Evolutionary conservation across 2,888 invertebrate species (phyloP).

Genomic region (Mythimna lalbum): DNA sequence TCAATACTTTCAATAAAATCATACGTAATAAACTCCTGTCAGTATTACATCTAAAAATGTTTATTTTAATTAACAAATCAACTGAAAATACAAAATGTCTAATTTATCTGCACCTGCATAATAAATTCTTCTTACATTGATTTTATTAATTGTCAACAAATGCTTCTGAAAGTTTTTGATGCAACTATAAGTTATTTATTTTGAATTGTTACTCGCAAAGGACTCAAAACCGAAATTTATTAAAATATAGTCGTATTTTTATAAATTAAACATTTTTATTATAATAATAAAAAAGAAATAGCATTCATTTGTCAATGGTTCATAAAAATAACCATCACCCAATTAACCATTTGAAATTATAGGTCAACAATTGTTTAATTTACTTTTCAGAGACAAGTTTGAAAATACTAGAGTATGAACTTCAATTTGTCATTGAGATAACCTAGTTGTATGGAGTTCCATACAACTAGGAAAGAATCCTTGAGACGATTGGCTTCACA

Average conservation of each 20-base stretch:
- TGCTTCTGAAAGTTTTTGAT: conserved; percentile 8
- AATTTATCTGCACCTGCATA: not conserved
- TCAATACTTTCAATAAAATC: not conserved
- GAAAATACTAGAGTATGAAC: not conserved
- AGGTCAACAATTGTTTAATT: not conserved
- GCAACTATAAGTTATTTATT: conserved; percentile 10
- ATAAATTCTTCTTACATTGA: not conserved
- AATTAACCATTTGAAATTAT: not conserved
- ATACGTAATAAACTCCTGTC: not conserved
- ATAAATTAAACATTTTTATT: too few relatives aligned
- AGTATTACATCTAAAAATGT: conserved; percentile 16
- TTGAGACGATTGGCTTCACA: too few relatives aligned
- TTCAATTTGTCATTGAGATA: too few relatives aligned
- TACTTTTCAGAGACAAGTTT: not conserved
- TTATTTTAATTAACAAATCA: not conserved
- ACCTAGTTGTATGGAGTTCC: too few relatives aligned
- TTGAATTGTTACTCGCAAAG: not conserved
- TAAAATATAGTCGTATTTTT: too few relatives aligned
- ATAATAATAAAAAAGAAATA: too few relatives aligned
- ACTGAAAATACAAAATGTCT: too few relatives aligned
- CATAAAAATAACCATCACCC: not conserved
- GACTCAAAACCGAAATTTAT: not conserved
- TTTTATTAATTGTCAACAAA: not conserved
- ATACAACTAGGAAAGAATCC: too few relatives aligned
- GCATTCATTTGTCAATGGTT: not conserved